These are phyloP conservation scores for Halcyon badia DNA, from an alignment of 2,797 vertebrate genomes.

Conservation along the genomic window DNA sequence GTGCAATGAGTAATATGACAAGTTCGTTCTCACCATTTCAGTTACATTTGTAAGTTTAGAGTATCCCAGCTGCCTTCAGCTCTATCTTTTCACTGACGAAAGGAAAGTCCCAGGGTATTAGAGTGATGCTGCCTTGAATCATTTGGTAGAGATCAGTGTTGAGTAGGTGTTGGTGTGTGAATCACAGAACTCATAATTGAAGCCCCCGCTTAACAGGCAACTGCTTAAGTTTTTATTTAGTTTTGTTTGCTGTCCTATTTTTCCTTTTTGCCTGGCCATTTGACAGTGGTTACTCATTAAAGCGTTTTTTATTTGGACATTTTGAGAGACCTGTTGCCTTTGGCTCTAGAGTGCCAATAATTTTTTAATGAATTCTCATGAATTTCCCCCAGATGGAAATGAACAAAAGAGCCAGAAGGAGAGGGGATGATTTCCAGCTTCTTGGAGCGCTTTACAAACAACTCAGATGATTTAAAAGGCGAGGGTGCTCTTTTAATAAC, in stretches of 20 bases:
- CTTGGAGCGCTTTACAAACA: background rate
- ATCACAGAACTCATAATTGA: background rate
- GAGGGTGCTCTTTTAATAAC: conserved; percentile 24
- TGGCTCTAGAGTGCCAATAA: background rate
- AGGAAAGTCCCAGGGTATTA: background rate
- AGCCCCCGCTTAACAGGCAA: background rate
- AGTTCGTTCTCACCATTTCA: background rate
- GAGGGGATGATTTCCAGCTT: conserved; percentile 9
- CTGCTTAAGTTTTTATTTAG: background rate
- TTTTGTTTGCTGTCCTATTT: background rate
- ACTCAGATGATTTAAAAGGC: conserved; percentile 26
- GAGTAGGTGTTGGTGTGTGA: background rate
- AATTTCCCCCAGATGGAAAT: background rate
- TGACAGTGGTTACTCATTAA: background rate
- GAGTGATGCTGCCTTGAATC: background rate
- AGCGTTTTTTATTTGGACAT: background rate
- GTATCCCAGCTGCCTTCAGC: background rate
- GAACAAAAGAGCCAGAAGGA: background rate
- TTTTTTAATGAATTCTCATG: conserved; percentile 10
- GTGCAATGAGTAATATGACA: background rate
- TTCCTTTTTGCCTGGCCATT: background rate
- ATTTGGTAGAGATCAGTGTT: background rate
- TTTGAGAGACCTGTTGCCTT: background rate
- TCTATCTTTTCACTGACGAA: background rate
- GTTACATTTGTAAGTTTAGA: background rate